These are phyloP conservation scores for Eupithecia dodoneata DNA, from an alignment of 2,888 invertebrate genomes.

Conservation along the genomic window DNA sequence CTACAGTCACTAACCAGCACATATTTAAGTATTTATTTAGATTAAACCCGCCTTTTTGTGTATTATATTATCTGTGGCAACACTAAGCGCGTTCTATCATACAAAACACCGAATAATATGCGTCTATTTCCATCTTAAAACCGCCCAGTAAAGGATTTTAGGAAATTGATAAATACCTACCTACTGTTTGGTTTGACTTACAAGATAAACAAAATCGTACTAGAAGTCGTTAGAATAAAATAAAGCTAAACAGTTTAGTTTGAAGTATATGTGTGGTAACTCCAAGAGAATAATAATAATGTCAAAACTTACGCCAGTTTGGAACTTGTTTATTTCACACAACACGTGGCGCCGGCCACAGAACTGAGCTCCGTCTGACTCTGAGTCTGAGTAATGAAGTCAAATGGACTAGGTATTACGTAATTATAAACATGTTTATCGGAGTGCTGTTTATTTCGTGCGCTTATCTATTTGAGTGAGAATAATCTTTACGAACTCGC, in stretches of 20 bases:
- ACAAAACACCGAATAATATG: not conserved
- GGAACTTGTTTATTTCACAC: conserved; percentile 25
- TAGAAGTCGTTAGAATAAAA: not conserved
- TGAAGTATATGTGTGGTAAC: not conserved
- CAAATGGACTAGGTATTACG: conserved; percentile 29
- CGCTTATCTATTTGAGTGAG: conserved; percentile 37
- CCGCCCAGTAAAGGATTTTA: not conserved
- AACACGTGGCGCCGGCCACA: conserved; percentile 34
- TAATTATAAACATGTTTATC: conserved; percentile 45
- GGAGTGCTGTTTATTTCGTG: conserved; percentile 26
- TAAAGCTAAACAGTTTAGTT: not conserved
- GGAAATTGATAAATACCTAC: not conserved
- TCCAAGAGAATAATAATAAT: not conserved
- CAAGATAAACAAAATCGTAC: not conserved
- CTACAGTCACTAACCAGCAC: not conserved
- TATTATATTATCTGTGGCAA: not conserved
- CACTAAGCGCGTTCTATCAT: not conserved
- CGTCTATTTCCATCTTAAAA: not conserved
- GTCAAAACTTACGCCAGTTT: conserved; percentile 40
- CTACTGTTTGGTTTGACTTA: not conserved
- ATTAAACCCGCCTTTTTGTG: not conserved
- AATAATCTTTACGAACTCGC: conserved; percentile 19
- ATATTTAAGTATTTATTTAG: not conserved
- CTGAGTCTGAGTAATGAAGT: conserved; percentile 20
- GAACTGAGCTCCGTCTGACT: conserved; percentile 31